Evolutionary conservation across 2,113 vertebrate species (phyloP).

Genomic region (Lophotis ruficrista): DNA sequence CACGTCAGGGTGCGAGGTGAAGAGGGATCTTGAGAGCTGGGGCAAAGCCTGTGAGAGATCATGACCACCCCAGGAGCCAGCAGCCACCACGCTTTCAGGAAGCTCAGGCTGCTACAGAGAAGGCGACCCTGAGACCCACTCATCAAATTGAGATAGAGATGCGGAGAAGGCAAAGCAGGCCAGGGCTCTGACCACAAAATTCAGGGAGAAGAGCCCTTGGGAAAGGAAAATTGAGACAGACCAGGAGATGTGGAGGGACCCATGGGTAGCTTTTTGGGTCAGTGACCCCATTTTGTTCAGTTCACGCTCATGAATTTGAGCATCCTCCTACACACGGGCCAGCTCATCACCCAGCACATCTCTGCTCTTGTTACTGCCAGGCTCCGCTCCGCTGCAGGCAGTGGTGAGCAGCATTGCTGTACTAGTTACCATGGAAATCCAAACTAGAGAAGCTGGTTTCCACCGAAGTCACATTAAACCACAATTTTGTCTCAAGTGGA

Average conservation of each 20-base stretch:
- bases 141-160: not conserved
- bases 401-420: not conserved
- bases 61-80: not conserved
- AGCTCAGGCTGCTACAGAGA: not conserved
- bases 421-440: slow-evolving; percentile 74
- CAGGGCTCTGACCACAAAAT: not conserved
- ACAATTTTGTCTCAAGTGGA: not conserved
- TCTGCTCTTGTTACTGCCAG: not conserved
- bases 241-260: not conserved
- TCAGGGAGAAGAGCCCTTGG: not conserved
- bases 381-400: slow-evolving; percentile 5
- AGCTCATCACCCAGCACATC: not conserved
- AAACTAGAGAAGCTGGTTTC: slow-evolving; percentile 43
- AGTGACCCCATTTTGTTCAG: not conserved
- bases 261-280: not conserved
- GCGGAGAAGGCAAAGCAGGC: not conserved
- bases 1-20: not conserved
- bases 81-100: not conserved
- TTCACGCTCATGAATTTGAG: not conserved
- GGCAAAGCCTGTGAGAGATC: not conserved
- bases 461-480: slow-evolving; percentile 28
- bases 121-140: not conserved
- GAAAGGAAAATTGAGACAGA: not conserved
- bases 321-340: not conserved
- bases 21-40: not conserved